Evolutionary conservation across 2,113 vertebrate genomes (phyloP).

Genomic region (Acanthochromis polyacanthus): DNA sequence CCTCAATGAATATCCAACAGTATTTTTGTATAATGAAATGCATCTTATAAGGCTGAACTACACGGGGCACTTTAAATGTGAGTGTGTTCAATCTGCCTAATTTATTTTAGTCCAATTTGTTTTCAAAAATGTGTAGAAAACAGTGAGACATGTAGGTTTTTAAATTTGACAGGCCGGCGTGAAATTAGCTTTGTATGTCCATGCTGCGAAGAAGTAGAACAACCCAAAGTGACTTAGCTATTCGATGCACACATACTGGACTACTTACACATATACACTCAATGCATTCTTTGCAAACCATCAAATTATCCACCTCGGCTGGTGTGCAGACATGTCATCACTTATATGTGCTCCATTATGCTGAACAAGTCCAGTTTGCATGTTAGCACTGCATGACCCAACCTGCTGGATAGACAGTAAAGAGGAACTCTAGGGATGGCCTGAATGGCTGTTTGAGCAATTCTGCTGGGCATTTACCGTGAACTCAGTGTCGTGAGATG

Average conservation of each 20-base stretch:
- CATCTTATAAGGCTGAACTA: conserved; percentile 2
- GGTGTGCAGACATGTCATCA: conserved; percentile 27
- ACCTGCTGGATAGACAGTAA: neutral
- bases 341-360: conserved; percentile 17
- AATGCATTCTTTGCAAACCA: no score
- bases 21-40: conserved; percentile 18
- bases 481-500: no score
- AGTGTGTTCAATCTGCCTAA: neutral
- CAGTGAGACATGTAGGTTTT: neutral
- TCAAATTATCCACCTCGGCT: neutral
- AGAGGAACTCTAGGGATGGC: neutral
- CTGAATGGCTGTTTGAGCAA: no score
- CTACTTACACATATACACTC: neutral
- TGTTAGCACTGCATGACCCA: neutral
- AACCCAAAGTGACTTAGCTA: neutral
- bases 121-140: neutral
- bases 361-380: conserved; percentile 5
- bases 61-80: neutral
- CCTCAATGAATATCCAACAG: conserved; percentile 24
- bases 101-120: neutral
- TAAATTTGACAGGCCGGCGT: neutral
- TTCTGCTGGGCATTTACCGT: no score
- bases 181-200: conserved; percentile 6
- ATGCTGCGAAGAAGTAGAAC: neutral
- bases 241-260: neutral